Percentiles rank a stretch among this genome's conserved stretches.
phyloP scores from a whole-genome alignment of 2,888 invertebrate species.

The Opisthograptis luteolata region DNA sequence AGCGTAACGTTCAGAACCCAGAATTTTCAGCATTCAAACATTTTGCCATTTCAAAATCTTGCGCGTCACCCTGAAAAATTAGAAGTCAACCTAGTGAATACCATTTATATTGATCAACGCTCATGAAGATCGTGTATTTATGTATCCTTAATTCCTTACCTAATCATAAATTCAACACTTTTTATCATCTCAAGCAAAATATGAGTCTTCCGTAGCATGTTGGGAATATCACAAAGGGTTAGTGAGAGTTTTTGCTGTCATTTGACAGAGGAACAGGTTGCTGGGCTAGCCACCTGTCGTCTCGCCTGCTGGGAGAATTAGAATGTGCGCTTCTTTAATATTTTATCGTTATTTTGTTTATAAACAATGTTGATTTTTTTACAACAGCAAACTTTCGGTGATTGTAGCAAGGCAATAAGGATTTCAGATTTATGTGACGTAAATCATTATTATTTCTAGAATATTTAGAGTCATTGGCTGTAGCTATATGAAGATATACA shows the following conservation, averaged over 20 bases:
- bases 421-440: too few species aligned
- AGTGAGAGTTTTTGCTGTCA: conserved; percentile 74
- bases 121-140: conserved; percentile 3
- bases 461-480: too few species aligned
- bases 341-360: background rate
- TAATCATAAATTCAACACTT: conserved; percentile 25
- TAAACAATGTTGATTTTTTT: background rate
- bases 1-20: too few species aligned
- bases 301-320: conserved; percentile 45
- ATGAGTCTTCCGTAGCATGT: conserved; percentile 30
- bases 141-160: background rate
- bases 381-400: too few species aligned
- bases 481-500: too few species aligned
- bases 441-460: too few species aligned
- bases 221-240: conserved; percentile 58
- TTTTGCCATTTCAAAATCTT: too few species aligned
- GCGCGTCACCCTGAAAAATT: too few species aligned
- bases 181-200: conserved; percentile 24
- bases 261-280: conserved; percentile 66
- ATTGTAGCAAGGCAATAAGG: too few species aligned
- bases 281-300: conserved; percentile 62
- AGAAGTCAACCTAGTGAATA: too few species aligned
- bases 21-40: too few species aligned
- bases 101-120: too few species aligned
- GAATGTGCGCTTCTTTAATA: conserved; percentile 10